phyloP scores from a whole-genome alignment of 2,888 invertebrate genomes.

The Lepidonotus clava region DNA sequence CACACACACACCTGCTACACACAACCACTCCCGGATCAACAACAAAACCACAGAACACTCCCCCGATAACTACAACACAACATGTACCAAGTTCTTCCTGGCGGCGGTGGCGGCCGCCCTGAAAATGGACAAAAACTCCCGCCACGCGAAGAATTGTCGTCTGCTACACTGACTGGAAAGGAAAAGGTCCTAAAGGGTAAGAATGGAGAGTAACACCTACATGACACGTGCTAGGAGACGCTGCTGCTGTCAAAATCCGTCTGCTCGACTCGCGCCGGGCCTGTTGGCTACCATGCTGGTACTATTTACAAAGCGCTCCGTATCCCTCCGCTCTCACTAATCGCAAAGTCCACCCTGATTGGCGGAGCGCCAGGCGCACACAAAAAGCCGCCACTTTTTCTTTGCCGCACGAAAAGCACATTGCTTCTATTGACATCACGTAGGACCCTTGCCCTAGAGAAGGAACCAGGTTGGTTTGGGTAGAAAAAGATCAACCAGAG shows the following conservation, averaged over 20 bases:
- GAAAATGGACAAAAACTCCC: background rate
- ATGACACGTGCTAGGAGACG: conserved; percentile 47
- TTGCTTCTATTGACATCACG: background rate
- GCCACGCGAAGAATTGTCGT: background rate
- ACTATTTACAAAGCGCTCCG: background rate
- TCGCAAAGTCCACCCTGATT: background rate
- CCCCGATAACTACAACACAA: too few species aligned
- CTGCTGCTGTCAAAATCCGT: conserved; percentile 33
- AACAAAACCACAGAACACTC: too few species aligned
- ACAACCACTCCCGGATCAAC: background rate
- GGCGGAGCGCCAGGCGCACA: background rate
- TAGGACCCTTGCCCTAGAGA: background rate
- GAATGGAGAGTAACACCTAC: conserved; percentile 27
- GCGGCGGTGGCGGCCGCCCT: too few species aligned
- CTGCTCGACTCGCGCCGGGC: background rate
- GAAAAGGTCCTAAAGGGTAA: too few species aligned
- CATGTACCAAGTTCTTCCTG: too few species aligned
- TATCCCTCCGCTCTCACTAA: background rate
- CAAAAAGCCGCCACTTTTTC: background rate
- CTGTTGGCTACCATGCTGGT: conserved; percentile 33
- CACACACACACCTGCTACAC: background rate
- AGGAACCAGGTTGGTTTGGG: background rate
- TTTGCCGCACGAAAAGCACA: background rate
- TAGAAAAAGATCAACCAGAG: background rate
- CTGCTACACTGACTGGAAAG: too few species aligned